phyloP scores from a whole-genome alignment of 2,888 invertebrate genomes.

The Druceiella hillmani region DNA sequence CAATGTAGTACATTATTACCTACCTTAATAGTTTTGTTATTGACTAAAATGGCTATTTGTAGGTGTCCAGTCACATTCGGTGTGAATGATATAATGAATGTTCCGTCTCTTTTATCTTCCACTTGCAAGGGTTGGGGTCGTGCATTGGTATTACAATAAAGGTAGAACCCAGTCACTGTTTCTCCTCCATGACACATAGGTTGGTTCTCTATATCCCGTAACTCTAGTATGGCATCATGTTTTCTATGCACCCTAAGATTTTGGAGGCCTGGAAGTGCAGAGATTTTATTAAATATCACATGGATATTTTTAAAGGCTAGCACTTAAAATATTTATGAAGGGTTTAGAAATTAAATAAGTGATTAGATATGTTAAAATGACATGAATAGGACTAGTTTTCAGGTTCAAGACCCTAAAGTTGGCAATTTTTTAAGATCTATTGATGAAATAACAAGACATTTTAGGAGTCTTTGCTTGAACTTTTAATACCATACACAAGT shows the following conservation, averaged over 20 bases:
- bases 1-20: too few relatives aligned
- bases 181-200: slow-evolving; percentile 65
- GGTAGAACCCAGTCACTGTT: slow-evolving; percentile 51
- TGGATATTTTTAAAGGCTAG: too few relatives aligned
- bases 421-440: too few relatives aligned
- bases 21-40: slow-evolving; percentile 63
- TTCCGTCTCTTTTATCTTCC: slow-evolving; percentile 58
- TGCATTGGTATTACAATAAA: slow-evolving; percentile 38
- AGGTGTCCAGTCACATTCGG: slow-evolving; percentile 61
- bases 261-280: slow-evolving; percentile 46
- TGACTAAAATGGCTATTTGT: slow-evolving; percentile 55
- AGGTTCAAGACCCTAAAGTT: too few relatives aligned
- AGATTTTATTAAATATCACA: too few relatives aligned
- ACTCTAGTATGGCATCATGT: slow-evolving; percentile 54
- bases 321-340: too few relatives aligned
- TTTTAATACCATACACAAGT: too few relatives aligned
- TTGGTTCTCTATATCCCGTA: slow-evolving; percentile 57
- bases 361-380: too few relatives aligned
- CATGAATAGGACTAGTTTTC: too few relatives aligned
- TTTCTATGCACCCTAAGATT: slow-evolving; percentile 58
- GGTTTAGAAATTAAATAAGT: too few relatives aligned
- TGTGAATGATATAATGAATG: slow-evolving; percentile 54
- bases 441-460: too few relatives aligned
- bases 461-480: too few relatives aligned
- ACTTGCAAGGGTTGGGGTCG: slow-evolving; percentile 48